These are phyloP conservation scores for Passer montanus DNA, from an alignment of 2,113 vertebrate genomes.

Conservation along the genomic window DNA sequence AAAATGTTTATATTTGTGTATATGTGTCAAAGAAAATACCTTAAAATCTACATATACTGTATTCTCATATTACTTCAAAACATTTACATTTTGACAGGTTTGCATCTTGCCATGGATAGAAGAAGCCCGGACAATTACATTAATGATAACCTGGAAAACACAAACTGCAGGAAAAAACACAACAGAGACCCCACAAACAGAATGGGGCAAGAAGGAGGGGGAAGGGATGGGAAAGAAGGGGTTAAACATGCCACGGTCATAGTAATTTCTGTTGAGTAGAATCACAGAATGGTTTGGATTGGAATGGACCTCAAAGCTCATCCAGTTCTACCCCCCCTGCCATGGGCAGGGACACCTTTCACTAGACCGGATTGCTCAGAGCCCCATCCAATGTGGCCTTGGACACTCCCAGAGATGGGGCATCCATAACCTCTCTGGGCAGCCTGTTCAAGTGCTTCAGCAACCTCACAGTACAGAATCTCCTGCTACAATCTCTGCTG, in stretches of 20 bases:
- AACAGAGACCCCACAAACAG: background rate
- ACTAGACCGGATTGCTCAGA: background rate
- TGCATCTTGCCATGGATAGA: background rate
- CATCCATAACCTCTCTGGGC: fast-evolving
- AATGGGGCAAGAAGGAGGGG: background rate
- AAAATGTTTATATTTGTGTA: background rate
- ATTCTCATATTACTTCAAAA: background rate
- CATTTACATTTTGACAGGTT: background rate
- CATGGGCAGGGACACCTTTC: background rate
- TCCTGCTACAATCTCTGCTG: fast-evolving
- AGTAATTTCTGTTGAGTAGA: background rate
- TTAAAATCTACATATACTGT: background rate
- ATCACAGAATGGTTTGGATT: background rate
- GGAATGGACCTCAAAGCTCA: background rate
- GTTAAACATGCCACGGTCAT: background rate
- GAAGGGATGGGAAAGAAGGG: background rate
- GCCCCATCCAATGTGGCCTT: background rate
- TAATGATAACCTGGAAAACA: background rate
- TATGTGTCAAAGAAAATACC: background rate
- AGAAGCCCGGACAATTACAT: background rate
- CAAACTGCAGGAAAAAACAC: background rate
- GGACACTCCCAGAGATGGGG: background rate
- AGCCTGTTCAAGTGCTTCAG: background rate
- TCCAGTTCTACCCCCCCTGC: background rate
- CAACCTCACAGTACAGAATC: background rate